Percentiles rank a stretch among this genome's conserved stretches.
phyloP scores from a whole-genome alignment of 2,113 vertebrate genomes.

The Danio rerio region DNA sequence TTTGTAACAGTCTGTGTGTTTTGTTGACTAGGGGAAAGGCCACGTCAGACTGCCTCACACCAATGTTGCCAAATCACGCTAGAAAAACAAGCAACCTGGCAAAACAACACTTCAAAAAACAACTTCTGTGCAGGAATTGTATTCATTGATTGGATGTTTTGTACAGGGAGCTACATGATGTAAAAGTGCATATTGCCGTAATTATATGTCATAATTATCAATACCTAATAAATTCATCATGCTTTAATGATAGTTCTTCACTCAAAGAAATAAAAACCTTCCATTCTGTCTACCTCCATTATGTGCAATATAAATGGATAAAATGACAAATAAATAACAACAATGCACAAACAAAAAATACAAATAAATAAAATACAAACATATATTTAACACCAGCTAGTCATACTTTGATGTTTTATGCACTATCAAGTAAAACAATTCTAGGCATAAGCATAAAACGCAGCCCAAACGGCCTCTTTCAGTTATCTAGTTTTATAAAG shows the following conservation, averaged over 20 bases:
- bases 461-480: neutral
- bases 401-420: neutral
- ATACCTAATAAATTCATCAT: too few species aligned
- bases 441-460: neutral
- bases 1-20: neutral
- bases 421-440: neutral
- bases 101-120: neutral
- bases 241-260: too few species aligned
- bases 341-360: too few species aligned
- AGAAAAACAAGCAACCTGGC: neutral
- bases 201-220: neutral
- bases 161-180: neutral
- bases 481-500: too few species aligned
- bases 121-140: neutral
- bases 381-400: neutral
- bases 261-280: too few species aligned
- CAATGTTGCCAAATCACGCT: neutral
- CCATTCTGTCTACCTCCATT: too few species aligned
- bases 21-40: conserved; percentile 39
- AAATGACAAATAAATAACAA: too few species aligned
- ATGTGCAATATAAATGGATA: too few species aligned
- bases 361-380: neutral
- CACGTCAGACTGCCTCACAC: conserved; percentile 58
- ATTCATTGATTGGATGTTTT: neutral
- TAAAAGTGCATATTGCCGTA: neutral